Base-by-base conservation (phyloP, 2,113 vertebrate genomes). In the Hippotragus niger region DNA sequence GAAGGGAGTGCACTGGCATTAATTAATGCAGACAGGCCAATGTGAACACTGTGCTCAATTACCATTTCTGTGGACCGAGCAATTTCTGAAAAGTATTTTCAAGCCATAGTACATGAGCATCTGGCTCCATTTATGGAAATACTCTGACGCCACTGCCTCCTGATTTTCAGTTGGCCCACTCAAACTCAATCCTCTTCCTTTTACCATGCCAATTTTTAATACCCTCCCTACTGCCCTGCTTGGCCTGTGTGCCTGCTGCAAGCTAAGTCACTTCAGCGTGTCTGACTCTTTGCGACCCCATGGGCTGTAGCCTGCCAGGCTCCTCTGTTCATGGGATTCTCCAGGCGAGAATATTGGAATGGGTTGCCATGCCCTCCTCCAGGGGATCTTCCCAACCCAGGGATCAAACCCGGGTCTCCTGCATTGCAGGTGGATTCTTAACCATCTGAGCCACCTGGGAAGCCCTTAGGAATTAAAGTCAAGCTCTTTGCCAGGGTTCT, bases 11-110 rank as follows among this genome's bases (percentile, higher is more conserved):
- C 0, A 3, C 19, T 64, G 53, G 93, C 81, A 31, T 1, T 87
- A 64, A 91, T 21, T 43, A 31, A 80, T 52, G 45, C 2, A 1
- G 60, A 92, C 84, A 91, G 78, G 10, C 91, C 53, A 6, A 52
- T 19, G 88, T 23, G 96, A 88, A 80, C 27, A 11, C 36, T 0
- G 0, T 2, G 40, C 40, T 62, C 74, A 5, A 12, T 92, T 86
- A 91, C 95, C 92, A 85, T 96, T 92, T 90, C 9, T 86, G 88
- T 62, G 67, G 84, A 87, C 67, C 0, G 14, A 86, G 96, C 76
- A 1, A 36, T 93, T 96, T 97, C 60, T 71, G 85, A 83, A 96
- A 96, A 94, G 88, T 84, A 25, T 84, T 90, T 94, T 81, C 67
- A 91, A 93, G 50, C 76, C 90, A 40, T 6, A 85, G 91, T 27